Percentiles rank a stretch among this genome's conserved stretches.
Evolutionary conservation across 1,140 invertebrate genomes (phyloP).

Genomic region (Drosophila ogumai): DNA sequence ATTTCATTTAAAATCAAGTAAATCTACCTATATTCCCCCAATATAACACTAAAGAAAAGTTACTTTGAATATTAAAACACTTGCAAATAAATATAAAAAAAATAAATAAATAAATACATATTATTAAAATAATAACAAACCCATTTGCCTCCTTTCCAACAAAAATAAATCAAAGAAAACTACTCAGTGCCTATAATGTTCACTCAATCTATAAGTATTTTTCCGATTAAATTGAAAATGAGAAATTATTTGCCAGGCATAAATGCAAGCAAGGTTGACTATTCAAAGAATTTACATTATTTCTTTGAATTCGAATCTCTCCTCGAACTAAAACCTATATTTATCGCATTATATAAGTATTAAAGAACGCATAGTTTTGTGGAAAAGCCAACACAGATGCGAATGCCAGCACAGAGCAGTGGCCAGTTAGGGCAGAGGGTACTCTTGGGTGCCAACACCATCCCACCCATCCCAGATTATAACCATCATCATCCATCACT

Average conservation of each 20-base stretch:
- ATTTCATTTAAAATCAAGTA: too few relatives aligned
- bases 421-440: not conserved
- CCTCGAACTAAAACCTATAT: constrained; percentile 4
- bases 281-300: not conserved
- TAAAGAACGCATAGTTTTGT: constrained; percentile 4
- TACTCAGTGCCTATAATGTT: not conserved
- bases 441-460: not conserved
- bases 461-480: not conserved
- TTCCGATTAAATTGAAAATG: not conserved
- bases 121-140: too few relatives aligned
- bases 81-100: too few relatives aligned
- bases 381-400: not conserved
- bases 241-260: not conserved
- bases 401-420: not conserved
- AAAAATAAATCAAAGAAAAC: not conserved
- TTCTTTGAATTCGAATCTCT: constrained; percentile 9
- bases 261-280: not conserved
- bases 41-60: too few relatives aligned
- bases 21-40: too few relatives aligned
- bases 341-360: constrained; percentile 29
- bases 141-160: not conserved
- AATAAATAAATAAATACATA: too few relatives aligned
- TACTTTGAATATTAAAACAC: too few relatives aligned
- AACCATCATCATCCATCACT: not conserved
- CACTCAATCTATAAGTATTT: not conserved